Base-by-base conservation (phyloP, 92 coral and sea anemone genomes). In the Umimayanthus chanpuru region DNA sequence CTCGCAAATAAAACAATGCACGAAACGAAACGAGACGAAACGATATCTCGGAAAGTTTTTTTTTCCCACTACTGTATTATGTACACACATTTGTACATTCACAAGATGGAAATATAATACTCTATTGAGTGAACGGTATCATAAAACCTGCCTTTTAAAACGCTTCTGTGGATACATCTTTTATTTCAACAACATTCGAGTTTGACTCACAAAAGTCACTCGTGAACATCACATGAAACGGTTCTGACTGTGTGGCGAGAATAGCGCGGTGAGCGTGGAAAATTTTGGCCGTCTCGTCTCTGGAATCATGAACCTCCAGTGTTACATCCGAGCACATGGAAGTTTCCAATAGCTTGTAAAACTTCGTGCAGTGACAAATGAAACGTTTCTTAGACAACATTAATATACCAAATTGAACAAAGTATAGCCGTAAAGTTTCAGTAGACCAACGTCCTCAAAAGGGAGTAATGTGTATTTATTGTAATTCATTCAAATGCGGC, bases 101-200 rank as follows among this genome's bases (percentile, higher is more conserved):
- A 6, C 7, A 41, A 41, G 44, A 41, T 41, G 44, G 44, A 41
- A 41, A 41, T 47, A 47, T 0, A 11, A 47, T 1, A 47, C 53
- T 47, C 2, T 47, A 8, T 47, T 47, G 53, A 10, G 9, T 8
- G 11, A 47, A 47, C 8, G 8, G 12, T 47, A 8, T 47, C 9
- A 1, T 47, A 47, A 47, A 2, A 47, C 76, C 23, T 71, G 23
- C 76, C 76, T 71, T 71, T 71, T 5, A 40, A 71, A 71, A 71
- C 14, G 76, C 76, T 71, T 39, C 18, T 6, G 36, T 71, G 29
- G 76, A 71, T 26, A 29, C 40, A 71, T 16, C 76, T 14, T 29
- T 71, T 71, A 71, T 71, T 71, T 28, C 76, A 71, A 71, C 39
- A 71, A 71, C 36, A 71, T 71, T 71, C 39, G 40, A 71, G 10